These are phyloP conservation scores for Eunapius fragilis DNA, from an alignment of 37 sponge, comb jelly and placozoan species.

Conservation along the genomic window DNA sequence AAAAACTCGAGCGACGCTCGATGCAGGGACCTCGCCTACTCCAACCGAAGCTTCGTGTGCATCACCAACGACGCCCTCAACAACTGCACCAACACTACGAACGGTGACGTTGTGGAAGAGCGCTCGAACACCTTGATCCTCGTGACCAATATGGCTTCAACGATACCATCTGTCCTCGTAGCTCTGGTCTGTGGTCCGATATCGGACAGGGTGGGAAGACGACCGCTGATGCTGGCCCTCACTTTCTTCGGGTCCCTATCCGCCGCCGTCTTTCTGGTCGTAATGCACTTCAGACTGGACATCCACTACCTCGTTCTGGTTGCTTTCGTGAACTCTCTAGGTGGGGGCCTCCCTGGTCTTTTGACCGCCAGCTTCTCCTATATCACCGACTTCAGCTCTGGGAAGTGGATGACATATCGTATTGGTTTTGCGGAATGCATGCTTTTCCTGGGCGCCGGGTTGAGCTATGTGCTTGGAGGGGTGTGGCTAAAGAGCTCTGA, in stretches of 20 bases:
- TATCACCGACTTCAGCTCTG: constrained; percentile 49
- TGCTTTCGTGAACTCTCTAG: constrained; percentile 9
- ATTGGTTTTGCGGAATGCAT: constrained; percentile 40
- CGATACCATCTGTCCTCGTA: constrained; percentile 15
- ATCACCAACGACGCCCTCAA: constrained; percentile 13
- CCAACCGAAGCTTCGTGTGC: constrained; percentile 23
- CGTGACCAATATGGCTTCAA: background rate
- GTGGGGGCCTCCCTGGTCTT: constrained; percentile 48
- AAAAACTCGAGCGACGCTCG: background rate
- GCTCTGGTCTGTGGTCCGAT: constrained; percentile 49
- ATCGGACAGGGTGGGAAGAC: constrained; percentile 56
- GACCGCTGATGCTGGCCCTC: constrained; percentile 21
- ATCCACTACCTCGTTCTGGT: constrained; percentile 11
- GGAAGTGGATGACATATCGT: constrained; percentile 25
- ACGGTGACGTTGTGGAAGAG: constrained; percentile 27
- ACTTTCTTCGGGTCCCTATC: constrained; percentile 5
- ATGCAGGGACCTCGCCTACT: constrained; percentile 1
- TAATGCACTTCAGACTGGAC: constrained; percentile 17
- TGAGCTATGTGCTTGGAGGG: constrained; percentile 26
- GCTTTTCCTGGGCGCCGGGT: constrained; percentile 35
- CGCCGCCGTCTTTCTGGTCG: background rate
- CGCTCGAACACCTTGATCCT: constrained; percentile 6
- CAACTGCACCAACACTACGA: constrained; percentile 15
- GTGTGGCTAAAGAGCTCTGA: constrained; percentile 29
- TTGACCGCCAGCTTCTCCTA: constrained; percentile 48